A percentile compares a stretch with the other conserved stretches of the same genome.
These are phyloP conservation scores for Macrocentrus cingulum DNA, from an alignment of 1,140 invertebrate genomes.

Conservation along the genomic window DNA sequence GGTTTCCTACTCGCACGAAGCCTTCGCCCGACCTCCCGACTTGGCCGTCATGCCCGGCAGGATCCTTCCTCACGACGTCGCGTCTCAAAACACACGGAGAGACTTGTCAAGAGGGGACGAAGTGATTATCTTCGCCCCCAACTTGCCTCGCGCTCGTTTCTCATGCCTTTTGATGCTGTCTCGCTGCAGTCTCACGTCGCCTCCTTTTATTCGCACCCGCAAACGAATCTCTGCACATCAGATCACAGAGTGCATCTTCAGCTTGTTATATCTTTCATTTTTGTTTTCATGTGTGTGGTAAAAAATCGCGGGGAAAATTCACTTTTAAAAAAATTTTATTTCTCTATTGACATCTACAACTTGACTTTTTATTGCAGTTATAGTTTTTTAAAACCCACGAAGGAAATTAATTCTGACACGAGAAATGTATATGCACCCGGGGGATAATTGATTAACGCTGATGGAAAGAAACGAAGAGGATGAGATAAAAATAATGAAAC, in stretches of 20 bases:
- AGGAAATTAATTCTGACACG: slow-evolving; percentile 14
- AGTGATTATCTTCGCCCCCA: slow-evolving; percentile 20
- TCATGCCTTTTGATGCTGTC: neutral
- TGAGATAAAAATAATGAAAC: slow-evolving; percentile 15
- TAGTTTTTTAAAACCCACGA: no score
- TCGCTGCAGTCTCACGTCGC: neutral
- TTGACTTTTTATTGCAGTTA: no score
- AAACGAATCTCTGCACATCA: slow-evolving; percentile 2
- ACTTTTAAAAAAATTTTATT: no score
- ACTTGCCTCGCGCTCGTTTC: slow-evolving; percentile 1
- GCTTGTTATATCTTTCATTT: neutral
- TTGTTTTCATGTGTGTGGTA: neutral
- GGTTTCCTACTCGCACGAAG: slow-evolving; percentile 33
- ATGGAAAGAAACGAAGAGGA: neutral
- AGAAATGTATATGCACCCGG: neutral
- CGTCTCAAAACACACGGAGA: neutral
- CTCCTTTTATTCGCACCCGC: neutral
- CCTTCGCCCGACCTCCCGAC: slow-evolving; percentile 39
- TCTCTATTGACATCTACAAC: no score
- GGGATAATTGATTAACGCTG: slow-evolving; percentile 19
- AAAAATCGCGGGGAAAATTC: neutral
- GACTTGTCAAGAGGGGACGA: neutral
- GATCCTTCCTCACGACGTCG: neutral
- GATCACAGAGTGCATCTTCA: neutral
- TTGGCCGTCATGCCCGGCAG: slow-evolving; percentile 48